A percentile compares a stretch with the other conserved stretches of the same genome.
Evolutionary conservation across 2,888 invertebrate species (phyloP).

Genomic region (Fragum fragum): DNA sequence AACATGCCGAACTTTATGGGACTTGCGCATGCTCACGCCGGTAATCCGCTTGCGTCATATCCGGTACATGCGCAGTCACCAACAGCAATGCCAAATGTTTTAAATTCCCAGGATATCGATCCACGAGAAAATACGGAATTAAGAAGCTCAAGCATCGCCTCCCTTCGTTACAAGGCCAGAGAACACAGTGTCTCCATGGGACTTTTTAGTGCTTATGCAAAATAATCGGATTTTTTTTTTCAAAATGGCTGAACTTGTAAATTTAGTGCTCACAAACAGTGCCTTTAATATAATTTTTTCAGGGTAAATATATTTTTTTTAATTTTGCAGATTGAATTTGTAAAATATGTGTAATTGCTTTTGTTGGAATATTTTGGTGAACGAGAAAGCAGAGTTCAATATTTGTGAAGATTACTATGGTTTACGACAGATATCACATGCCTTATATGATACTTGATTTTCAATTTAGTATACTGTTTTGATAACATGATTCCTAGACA

Average conservation of each 20-base stretch:
- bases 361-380: no score
- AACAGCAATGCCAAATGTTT: conserved; percentile 46
- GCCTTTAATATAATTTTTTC: conserved; percentile 15
- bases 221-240: conserved; percentile 55
- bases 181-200: conserved; percentile 84
- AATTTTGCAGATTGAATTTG: background rate
- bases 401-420: no score
- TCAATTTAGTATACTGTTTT: no score
- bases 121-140: conserved; percentile 78
- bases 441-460: no score
- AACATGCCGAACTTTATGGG: conserved; percentile 83
- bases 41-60: conserved; percentile 70
- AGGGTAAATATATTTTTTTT: conserved; percentile 14
- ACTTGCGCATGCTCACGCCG: conserved; percentile 78
- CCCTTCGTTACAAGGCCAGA: conserved; percentile 83
- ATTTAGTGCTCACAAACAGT: conserved; percentile 20
- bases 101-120: conserved; percentile 62
- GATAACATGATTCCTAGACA: no score
- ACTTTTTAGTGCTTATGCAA: conserved; percentile 79
- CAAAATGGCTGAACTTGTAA: conserved; percentile 5
- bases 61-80: conserved; percentile 71
- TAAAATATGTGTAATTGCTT: no score
- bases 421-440: no score
- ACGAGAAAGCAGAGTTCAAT: no score
- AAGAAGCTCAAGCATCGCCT: conserved; percentile 84